phyloP scores from a whole-genome alignment of 2,113 vertebrate species.

The Bubo bubo region DNA sequence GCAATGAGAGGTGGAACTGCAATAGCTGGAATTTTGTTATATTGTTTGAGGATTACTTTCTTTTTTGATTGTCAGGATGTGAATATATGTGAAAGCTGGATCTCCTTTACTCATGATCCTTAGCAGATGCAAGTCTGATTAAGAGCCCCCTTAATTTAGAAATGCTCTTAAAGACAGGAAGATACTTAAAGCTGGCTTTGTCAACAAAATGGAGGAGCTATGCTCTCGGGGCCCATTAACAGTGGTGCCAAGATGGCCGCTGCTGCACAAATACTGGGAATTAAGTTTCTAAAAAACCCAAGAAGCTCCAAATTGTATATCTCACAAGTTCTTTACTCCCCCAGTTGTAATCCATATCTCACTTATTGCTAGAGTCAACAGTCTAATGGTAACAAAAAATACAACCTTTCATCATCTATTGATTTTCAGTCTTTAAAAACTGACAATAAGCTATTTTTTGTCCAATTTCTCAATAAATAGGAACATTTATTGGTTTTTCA shows the following conservation, averaged over 20 bases:
- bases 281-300: slow-evolving; percentile 53
- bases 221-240: background rate
- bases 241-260: background rate
- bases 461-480: slow-evolving; percentile 68
- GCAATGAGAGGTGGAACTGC: background rate
- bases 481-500: slow-evolving; percentile 68
- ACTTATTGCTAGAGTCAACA: slow-evolving; percentile 77
- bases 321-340: slow-evolving; percentile 38
- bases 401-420: slow-evolving; percentile 73
- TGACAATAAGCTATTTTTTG: slow-evolving; percentile 74
- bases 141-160: background rate
- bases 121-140: background rate
- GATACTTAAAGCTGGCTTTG: background rate
- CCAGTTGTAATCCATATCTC: slow-evolving; percentile 62
- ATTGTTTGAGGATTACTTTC: background rate
- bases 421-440: slow-evolving; percentile 77
- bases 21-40: background rate
- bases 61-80: background rate
- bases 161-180: background rate
- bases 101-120: background rate
- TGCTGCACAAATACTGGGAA: background rate
- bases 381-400: slow-evolving; percentile 72
- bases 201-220: background rate
- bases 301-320: slow-evolving; percentile 36
- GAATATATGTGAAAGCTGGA: background rate